Evolutionary conservation across 2,113 vertebrate genomes (phyloP).

Genomic region (Leucoraja erinaceus): DNA sequence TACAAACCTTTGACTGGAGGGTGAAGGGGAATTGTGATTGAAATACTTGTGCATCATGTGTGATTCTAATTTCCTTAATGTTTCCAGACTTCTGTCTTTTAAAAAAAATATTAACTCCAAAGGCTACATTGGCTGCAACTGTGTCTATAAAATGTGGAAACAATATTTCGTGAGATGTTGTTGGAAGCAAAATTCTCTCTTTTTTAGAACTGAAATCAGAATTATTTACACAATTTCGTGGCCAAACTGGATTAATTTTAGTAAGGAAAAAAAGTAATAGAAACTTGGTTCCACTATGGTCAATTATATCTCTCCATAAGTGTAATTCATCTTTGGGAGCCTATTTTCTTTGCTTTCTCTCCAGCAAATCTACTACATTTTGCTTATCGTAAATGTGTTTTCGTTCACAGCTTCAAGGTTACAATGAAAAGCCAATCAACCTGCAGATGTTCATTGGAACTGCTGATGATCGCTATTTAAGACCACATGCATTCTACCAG

Average conservation of each 20-base stretch:
- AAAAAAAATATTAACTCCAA: background rate
- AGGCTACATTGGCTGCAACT: background rate
- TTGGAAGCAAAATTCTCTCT: background rate
- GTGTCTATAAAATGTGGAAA: background rate
- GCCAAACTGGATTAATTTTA: background rate
- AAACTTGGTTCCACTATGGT: background rate
- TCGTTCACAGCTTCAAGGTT: conserved; percentile 78
- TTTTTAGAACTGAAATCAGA: background rate
- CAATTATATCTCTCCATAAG: background rate
- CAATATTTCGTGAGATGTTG: background rate
- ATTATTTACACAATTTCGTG: background rate
- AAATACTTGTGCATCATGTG: background rate
- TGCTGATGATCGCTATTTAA: conserved; percentile 90
- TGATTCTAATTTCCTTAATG: background rate
- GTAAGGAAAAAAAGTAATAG: background rate
- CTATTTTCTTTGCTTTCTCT: background rate
- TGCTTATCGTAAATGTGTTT: conserved; percentile 17
- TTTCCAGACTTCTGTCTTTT: background rate
- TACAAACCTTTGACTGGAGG: background rate
- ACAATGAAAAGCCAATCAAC: conserved; percentile 89
- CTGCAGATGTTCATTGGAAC: conserved; percentile 98
- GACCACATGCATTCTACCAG: conserved; percentile 96
- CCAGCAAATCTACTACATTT: background rate
- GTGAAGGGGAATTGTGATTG: background rate
- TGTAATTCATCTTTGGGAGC: background rate